Conservation (phyloP, 53 echinoderm and acorn worm genomes). For the Luidia sarsii region DNA sequence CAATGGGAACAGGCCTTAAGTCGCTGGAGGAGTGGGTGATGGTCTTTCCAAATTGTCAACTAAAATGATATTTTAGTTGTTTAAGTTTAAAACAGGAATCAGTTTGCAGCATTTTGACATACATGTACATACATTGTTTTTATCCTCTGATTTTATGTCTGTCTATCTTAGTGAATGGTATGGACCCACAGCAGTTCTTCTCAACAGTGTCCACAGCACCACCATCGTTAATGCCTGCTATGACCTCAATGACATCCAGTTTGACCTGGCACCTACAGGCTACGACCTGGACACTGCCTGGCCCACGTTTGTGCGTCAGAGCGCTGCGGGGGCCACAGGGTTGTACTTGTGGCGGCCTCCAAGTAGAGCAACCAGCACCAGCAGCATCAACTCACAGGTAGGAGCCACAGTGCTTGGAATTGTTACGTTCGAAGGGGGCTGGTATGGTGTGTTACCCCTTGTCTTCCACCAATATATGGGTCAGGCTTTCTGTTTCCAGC, state of each 20-base stretch:
- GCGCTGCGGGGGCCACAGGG: constrained; percentile 29
- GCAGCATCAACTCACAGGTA: constrained; percentile 95
- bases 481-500: neutral
- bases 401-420: too few relatives aligned
- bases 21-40: too few relatives aligned
- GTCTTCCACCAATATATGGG: neutral
- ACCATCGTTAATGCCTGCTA: constrained; percentile 82
- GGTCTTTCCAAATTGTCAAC: too few relatives aligned
- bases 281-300: constrained; percentile 95
- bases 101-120: too few relatives aligned
- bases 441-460: neutral
- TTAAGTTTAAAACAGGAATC: too few relatives aligned
- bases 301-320: constrained; percentile 86
- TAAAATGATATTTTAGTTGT: too few relatives aligned
- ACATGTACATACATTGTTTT: too few relatives aligned
- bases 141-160: too few relatives aligned
- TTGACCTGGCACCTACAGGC: constrained; percentile 94
- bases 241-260: constrained; percentile 94
- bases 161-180: constrained; percentile 81
- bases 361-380: constrained; percentile 83
- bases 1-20: too few relatives aligned
- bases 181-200: constrained; percentile 67
- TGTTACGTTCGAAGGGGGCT: too few relatives aligned
- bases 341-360: constrained; percentile 82
- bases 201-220: constrained; percentile 66